phyloP scores from a whole-genome alignment of 2,797 vertebrate genomes.

The Selene dorsalis region DNA sequence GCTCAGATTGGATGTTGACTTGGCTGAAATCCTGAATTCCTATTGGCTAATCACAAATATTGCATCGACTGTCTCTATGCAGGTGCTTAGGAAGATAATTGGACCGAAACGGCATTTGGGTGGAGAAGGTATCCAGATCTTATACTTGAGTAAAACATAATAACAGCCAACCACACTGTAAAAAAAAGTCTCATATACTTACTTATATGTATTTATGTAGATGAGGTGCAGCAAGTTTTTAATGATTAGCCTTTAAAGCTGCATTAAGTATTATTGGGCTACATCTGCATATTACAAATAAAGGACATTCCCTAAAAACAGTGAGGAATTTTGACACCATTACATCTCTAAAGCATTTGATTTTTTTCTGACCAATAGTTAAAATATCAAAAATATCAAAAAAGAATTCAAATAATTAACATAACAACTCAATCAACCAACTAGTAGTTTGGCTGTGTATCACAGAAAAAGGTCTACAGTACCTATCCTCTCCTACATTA shows the following conservation, averaged over 20 bases:
- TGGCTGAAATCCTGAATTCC: constrained; percentile 1
- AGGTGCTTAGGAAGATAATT: neutral
- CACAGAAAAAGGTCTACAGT: too few relatives aligned
- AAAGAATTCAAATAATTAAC: neutral
- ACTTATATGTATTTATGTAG: neutral
- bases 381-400: neutral
- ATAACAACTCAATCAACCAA: too few relatives aligned
- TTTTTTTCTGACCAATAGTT: neutral
- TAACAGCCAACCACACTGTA: too few relatives aligned
- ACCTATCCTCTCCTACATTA: too few relatives aligned
- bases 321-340: neutral
- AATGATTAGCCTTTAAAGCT: neutral
- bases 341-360: neutral
- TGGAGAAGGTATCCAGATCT: neutral
- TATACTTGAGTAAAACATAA: neutral
- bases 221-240: neutral
- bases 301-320: too few relatives aligned
- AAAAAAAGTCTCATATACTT: too few relatives aligned
- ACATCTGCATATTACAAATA: neutral
- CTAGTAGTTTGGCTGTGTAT: too few relatives aligned
- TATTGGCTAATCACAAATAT: neutral
- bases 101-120: neutral
- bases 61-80: neutral
- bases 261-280: too few relatives aligned
- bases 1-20: neutral